Conservation (phyloP, 2,113 vertebrate genomes). For the Pongo abelii region DNA sequence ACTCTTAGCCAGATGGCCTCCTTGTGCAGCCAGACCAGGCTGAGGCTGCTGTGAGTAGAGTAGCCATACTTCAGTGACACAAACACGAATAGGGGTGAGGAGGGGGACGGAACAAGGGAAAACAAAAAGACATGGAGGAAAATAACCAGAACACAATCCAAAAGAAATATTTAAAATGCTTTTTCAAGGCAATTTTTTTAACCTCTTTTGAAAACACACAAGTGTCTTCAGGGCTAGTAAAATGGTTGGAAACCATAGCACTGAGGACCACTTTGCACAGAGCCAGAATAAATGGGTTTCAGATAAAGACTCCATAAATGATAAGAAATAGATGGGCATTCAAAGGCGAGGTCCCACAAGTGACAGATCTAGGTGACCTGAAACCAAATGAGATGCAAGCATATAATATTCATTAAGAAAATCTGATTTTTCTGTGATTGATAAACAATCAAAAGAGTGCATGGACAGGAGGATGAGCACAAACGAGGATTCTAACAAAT, state of each 20-base stretch:
- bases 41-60: not conserved
- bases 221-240: not conserved
- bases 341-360: conserved; percentile 45
- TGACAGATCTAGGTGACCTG: conserved; percentile 19
- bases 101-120: not conserved
- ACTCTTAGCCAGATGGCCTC: not conserved
- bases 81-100: accelerated
- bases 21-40: not conserved
- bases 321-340: not conserved
- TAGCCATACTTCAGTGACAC: accelerated
- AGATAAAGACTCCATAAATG: not conserved
- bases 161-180: not conserved
- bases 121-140: not conserved
- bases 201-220: not conserved
- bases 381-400: conserved; percentile 41
- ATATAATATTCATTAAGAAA: conserved; percentile 66
- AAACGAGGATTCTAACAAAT: not conserved
- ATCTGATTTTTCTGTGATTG: conserved; percentile 50
- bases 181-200: not conserved
- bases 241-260: not conserved
- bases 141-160: not conserved
- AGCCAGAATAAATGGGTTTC: not conserved
- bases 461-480: conserved; percentile 23
- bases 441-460: conserved; percentile 63
- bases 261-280: not conserved